Evolutionary conservation across 2,888 invertebrate species (phyloP).

Genomic region (Lithophane semibrunnea): DNA sequence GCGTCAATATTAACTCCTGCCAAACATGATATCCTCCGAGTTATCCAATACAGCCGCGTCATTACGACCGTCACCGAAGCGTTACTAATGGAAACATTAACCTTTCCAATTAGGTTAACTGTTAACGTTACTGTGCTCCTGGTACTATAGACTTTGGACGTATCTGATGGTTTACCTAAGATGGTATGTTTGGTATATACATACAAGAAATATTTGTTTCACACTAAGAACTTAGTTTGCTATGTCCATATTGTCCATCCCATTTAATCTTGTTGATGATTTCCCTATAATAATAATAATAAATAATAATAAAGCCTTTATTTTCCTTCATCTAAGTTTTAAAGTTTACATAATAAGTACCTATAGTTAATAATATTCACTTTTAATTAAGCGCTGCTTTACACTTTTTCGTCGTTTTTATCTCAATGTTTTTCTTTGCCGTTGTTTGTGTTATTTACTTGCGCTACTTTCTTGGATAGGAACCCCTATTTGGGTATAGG

Average conservation of each 20-base stretch:
- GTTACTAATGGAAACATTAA: slow-evolving; percentile 55
- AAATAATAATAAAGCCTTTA: no score
- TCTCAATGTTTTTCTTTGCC: no score
- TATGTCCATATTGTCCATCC: background rate
- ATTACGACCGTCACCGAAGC: slow-evolving; percentile 48
- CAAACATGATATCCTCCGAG: slow-evolving; percentile 13
- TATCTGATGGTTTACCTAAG: background rate
- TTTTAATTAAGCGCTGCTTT: no score
- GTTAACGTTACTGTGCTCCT: slow-evolving; percentile 11
- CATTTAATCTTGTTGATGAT: background rate
- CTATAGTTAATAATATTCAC: no score
- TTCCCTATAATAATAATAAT: no score
- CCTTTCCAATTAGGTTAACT: slow-evolving; percentile 56
- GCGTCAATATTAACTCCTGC: background rate
- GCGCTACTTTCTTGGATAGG: no score
- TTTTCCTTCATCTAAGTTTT: no score
- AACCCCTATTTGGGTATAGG: no score
- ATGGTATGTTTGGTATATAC: background rate
- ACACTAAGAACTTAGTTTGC: background rate
- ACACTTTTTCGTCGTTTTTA: no score
- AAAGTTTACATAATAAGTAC: no score
- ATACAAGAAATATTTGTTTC: background rate
- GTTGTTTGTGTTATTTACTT: no score
- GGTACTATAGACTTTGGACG: background rate
- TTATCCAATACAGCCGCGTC: slow-evolving; percentile 27